Evolutionary conservation across 1,140 invertebrate species (phyloP), one percentile per base, ranked within the genome.

Genomic region (Tribolium castaneum): DNA sequence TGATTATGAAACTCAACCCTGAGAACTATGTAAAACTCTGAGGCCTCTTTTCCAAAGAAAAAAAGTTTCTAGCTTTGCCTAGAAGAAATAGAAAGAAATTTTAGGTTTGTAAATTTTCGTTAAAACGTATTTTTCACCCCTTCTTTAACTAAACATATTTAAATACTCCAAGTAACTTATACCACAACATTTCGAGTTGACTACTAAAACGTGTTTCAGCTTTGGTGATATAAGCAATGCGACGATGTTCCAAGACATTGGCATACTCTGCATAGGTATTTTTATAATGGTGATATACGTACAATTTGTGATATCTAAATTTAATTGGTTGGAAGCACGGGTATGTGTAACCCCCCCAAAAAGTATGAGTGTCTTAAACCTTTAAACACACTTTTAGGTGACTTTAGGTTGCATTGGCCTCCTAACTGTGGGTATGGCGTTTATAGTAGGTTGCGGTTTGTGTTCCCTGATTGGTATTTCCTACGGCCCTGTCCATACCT

Each of bases 401-500:
- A 89, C 90, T 75, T 85, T 93, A 34, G 92, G 91, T 10, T 85
- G 90, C 78, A 88, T 92, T 56, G 94, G 94, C 45, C 85, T 96
- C 19, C 82, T 93, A 5, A 92, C 91, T 83, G 91, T 95, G 70
- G 93, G 90, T n/a, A 90, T 94, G 87, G 92, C 94, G n/a, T 93
- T 95, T 77, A 84, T 92, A 1, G 90, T 93, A 14, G 91, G 93
- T 0, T 91, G 92, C 79, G 92, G 93, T 50, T 81, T 94, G 75
- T 95, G 94, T 83, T 95, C 94, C 7, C 82, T 92, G 1, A 86
- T 94, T 78, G 92, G 92, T 19, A 88, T 96, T 9, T 90, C 92
- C 3, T 96, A 94, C 86, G 94, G 94, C 0, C 94, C 94, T 1
- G 93, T 96, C 9, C 94, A 96, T 86, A 92, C 92, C 19, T 93